Evolutionary conservation across 2,113 vertebrate species (phyloP), one percentile per base, ranked within the genome.

Genomic region (Choloepus hoffmanni): DNA sequence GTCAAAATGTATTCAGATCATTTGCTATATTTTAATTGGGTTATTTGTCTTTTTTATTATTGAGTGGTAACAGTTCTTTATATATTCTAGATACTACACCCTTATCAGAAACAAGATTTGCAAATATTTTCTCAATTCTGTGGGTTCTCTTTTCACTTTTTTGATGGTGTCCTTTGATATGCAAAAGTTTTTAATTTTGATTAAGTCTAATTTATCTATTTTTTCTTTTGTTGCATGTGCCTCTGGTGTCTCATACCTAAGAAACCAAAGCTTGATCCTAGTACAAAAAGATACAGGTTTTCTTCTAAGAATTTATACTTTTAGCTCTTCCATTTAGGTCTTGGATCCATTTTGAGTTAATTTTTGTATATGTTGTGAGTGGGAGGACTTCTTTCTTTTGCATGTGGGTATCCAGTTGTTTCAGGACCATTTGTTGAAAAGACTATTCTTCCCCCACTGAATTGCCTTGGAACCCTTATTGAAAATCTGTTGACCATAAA

Each of bases 311-410:
- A 28, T 74, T 40, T 81, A 5, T 18, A 14, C 1, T 67, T 74
- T 12, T 50, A 48, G 19, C 58, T 60, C 58, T 72, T 53, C 5
- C 50, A 53, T 53, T 77, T 72, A 73, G 28, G 3, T 76, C 40
- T 86, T 85, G 48, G 7, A 62, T 95, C 40, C 18, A 70, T 76
- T 90, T 74, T 86, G 16, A 94, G 18, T 94, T 87, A 90, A 87
- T 53, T 84, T 94, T 89, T 93, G 0, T 65, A 3, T 88, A 33
- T 82, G 53, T 85, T 83, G 21, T 77, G 43, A 36, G 16, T 45
- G 86, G 15, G 16, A 7, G 21, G 21, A 60, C 58, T 23, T 60
- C 19, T 7, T 60, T 60, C 58, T 60, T 58, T 60, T 60, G 58
- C 58, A 23, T 60, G 19, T 60, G 19, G 18, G 18, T 60, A 21